Conservation (phyloP, 1,140 invertebrate genomes). For the Diabrotica virgifera region DNA sequence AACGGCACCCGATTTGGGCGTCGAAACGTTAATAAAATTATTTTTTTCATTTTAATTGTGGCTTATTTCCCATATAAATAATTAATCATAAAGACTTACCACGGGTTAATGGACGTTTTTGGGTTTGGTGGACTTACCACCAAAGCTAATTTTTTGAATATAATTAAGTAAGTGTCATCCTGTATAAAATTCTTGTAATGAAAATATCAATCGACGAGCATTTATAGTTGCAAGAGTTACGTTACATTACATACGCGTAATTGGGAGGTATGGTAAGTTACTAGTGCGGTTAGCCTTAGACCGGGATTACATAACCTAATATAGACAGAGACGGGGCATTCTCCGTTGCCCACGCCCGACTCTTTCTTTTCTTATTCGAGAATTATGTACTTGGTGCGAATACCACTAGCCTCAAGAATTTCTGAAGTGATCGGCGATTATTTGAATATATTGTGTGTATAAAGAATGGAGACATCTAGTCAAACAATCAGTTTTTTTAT, state of each 20-base stretch:
- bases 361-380: not conserved
- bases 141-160: too few species aligned
- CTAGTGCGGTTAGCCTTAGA: conserved; percentile 13
- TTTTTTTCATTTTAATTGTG: too few species aligned
- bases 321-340: conserved; percentile 4
- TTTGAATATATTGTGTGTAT: too few species aligned
- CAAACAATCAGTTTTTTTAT: too few species aligned
- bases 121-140: too few species aligned
- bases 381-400: conserved; percentile 8
- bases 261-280: conserved; percentile 15
- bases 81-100: too few species aligned
- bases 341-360: conserved; percentile 4
- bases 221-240: conserved; percentile 16
- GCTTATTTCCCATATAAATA: too few species aligned
- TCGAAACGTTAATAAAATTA: too few species aligned
- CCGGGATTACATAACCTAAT: conserved; percentile 18
- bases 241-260: conserved; percentile 16
- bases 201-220: conserved; percentile 17
- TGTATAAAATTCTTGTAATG: conserved; percentile 14
- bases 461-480: too few species aligned
- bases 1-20: too few species aligned
- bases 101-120: too few species aligned
- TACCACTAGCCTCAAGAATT: not conserved
- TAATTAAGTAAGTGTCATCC: too few species aligned
- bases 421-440: not conserved